Evolutionary conservation across 2,113 vertebrate genomes (phyloP).

Genomic region (Brachyhypopomus gauderio): DNA sequence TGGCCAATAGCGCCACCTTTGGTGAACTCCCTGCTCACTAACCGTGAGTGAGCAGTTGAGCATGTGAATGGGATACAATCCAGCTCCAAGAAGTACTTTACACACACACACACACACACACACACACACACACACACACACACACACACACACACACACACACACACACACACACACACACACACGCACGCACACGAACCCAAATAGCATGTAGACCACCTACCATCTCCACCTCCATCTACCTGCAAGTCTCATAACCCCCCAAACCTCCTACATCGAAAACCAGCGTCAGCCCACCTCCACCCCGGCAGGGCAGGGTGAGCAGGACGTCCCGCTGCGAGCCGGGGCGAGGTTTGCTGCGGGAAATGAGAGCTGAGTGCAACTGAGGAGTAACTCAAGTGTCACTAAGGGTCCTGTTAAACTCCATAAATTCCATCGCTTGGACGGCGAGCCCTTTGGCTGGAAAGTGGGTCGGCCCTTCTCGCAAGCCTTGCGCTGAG

Average conservation of each 20-base stretch:
- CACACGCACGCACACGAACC: too few species aligned
- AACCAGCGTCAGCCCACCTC: slow-evolving; percentile 16
- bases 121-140: too few species aligned
- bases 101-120: too few species aligned
- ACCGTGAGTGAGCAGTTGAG: too few species aligned
- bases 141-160: too few species aligned
- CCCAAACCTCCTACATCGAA: slow-evolving; percentile 6
- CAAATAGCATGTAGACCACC: not conserved
- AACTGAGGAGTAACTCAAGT: slow-evolving; percentile 54
- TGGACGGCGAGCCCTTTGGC: slow-evolving; percentile 57
- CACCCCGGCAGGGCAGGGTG: slow-evolving; percentile 1
- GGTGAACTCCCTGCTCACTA: too few species aligned
- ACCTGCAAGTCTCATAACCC: slow-evolving; percentile 12
- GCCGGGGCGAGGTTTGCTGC: too few species aligned
- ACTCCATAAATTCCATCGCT: slow-evolving; percentile 59
- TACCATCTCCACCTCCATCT: not conserved
- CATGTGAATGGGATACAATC: too few species aligned
- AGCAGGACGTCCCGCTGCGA: too few species aligned
- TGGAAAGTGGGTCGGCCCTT: slow-evolving; percentile 62
- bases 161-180: too few species aligned
- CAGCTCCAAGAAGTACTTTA: too few species aligned
- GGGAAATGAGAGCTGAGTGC: slow-evolving; percentile 55
- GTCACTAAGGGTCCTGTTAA: slow-evolving; percentile 52
- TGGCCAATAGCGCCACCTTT: too few species aligned
- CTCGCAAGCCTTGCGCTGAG: slow-evolving; percentile 71